phyloP scores from a whole-genome alignment of 2,797 vertebrate genomes.

The Choloepus didactylus region DNA sequence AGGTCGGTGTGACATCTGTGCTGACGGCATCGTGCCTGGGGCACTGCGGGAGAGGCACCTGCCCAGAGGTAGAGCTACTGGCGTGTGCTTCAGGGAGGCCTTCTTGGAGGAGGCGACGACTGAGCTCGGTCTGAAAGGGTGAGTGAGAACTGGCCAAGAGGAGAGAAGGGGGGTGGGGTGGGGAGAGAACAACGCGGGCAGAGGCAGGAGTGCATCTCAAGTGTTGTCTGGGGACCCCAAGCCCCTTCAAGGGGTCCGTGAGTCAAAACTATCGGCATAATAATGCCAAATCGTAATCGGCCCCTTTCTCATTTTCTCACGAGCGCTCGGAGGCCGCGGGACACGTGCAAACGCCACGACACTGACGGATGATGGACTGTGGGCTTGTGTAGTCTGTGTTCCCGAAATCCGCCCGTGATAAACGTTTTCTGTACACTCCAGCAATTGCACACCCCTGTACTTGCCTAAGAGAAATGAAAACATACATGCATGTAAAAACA shows the following conservation, averaged over 20 bases:
- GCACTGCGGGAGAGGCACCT: rapidly evolving
- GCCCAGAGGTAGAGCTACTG: not conserved
- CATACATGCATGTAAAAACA: no score
- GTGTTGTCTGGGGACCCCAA: not conserved
- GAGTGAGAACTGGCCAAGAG: not conserved
- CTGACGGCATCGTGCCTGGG: not conserved
- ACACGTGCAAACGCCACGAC: no score
- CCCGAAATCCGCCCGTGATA: not conserved
- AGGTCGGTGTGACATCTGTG: not conserved
- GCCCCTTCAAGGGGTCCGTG: not conserved
- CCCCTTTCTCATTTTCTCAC: no score
- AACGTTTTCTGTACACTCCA: not conserved
- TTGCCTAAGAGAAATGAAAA: no score
- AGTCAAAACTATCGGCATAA: no score
- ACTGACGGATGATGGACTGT: no score
- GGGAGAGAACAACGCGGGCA: no score
- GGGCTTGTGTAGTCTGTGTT: no score
- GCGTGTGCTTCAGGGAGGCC: not conserved
- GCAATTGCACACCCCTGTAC: not conserved
- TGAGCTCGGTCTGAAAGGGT: not conserved
- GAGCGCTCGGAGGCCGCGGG: no score
- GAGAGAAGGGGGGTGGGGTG: not conserved
- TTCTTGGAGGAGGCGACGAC: not conserved
- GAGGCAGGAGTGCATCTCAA: not conserved
- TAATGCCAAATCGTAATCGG: no score